Evolutionary conservation across 2,888 invertebrate species (phyloP).

Genomic region (Dromius quadrimaculatus): DNA sequence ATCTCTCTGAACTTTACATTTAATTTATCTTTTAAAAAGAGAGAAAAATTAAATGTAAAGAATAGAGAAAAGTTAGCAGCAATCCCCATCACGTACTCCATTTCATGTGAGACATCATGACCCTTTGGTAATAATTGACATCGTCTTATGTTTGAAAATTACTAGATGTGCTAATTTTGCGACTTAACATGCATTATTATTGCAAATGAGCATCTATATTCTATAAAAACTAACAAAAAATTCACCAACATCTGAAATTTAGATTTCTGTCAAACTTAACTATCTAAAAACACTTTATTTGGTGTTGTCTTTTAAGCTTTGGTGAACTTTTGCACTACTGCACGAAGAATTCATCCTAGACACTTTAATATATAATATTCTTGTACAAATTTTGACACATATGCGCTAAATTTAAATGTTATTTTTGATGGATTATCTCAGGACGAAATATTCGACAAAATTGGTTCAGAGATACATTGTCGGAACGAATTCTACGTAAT

Average conservation of each 20-base stretch:
- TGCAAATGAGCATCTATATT: conserved; percentile 29
- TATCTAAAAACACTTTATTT: background rate
- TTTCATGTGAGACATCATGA: too few relatives aligned
- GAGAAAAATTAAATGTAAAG: too few relatives aligned
- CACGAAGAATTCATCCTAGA: conserved; percentile 29
- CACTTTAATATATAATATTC: background rate
- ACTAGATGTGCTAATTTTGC: conserved; percentile 47
- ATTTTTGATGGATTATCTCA: conserved; percentile 18
- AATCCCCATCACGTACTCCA: too few relatives aligned
- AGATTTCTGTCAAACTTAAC: too few relatives aligned
- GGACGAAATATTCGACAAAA: conserved; percentile 18
- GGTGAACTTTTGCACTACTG: conserved; percentile 25
- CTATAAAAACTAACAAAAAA: conserved; percentile 39
- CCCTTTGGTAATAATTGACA: conserved; percentile 50
- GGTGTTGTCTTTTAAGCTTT: conserved; percentile 17
- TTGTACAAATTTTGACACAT: conserved; percentile 13
- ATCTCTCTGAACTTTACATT: too few relatives aligned
- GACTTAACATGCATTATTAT: conserved; percentile 14
- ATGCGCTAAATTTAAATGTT: conserved; percentile 6
- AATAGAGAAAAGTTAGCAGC: too few relatives aligned
- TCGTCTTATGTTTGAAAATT: conserved; percentile 45
- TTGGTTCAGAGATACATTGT: conserved; percentile 32
- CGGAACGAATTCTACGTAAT: conserved; percentile 28
- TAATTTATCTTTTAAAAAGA: too few relatives aligned
- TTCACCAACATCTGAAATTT: conserved; percentile 15